Base-by-base conservation (phyloP, 2,888 invertebrate genomes). In the Pyrrhosoma nymphula region DNA sequence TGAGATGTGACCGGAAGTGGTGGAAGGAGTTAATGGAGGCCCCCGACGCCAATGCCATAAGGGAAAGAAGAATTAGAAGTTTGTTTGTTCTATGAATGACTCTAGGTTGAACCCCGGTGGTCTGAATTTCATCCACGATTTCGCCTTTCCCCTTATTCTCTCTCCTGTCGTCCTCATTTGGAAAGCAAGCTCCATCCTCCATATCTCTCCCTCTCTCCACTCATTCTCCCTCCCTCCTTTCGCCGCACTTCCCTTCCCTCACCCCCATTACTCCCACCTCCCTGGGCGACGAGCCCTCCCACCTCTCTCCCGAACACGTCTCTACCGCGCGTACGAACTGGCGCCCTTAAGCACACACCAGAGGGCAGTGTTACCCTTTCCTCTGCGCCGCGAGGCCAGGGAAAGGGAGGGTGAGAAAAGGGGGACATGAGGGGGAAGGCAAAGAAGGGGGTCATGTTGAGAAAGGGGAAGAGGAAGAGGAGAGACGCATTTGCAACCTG, bases 321-420 rank as follows among this genome's bases (percentile, higher is more conserved):
- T 35, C 56, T 12, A 20, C 55, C 91, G 26, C 10, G 56, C 47
- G 47, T 8, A 47, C 91, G 63, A 39, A 60, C 91, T 26, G 91
- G 35, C 56, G 91, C 23, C 91, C 91, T n/a, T 16, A 91, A 91
- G 91, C 91, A 63, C 63, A 63, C 91, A 39, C 91, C 91, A 63
- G 91, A 91, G 91, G 91, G 63, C 91, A 91, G 63, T 35, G 91
- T 63, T 39, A 39, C 91, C 91, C 63, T 91, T 91, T 63, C 56
- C 63, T 35, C 63, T 20, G 30, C 63, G 1, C 91, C n/a, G 63
- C 47, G 47, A 2, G 47, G 91, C 39, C 30, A 16, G 95, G 56
- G 75, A 8, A 35, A 47, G 30, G 47, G 47, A 47, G 8, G 8
- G 47, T 47, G 47, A 47, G 47, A 47, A 47, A 47, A 8, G n/a